Evolutionary conservation across 2,888 invertebrate genomes (phyloP), one percentile per base, ranked within the genome.

Genomic region (Morpho helenor): DNA sequence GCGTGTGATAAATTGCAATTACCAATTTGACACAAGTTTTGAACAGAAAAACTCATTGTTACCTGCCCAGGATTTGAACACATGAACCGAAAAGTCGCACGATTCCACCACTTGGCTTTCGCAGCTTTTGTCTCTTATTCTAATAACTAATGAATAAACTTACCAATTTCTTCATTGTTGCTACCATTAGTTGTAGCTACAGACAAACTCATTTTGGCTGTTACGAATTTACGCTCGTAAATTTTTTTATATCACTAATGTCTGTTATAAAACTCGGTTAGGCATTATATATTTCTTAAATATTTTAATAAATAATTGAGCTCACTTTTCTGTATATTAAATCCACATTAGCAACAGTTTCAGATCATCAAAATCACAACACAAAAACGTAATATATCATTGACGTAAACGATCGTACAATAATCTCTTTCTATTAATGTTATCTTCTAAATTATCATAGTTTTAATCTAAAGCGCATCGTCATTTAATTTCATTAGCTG

Each of bases 141-240:
- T 31, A 31, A 31, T 48, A 48, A 16, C 6, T 31, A 9, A 16
- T 9, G 2, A 9, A 50, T 48, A 57, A 64, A 84, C 87, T 87
- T 79, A 88, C 87, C 87, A 60, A 82, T 75, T 74, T 87, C 87
- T 63, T 84, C 86, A 67, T 75, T 83, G 68, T 75, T 77, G 63
- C 60, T 61, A 52, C 61, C 44, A n/a, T 31, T 65, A 55, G 54
- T 60, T 6, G 66, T 68, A 46, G 80, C 69, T 51, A 80, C 69
- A 53, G 81, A 77, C 57, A 84, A 66, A 74, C 81, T 85, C 85
- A 87, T 87, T 72, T 77, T 81, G 58, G 64, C 62, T 61, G 67
- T 60, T 8, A 53, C 39, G n/a, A 39, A 10, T 45, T 40, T 43
- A 7, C 31, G 42, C 51, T 23, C 31, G 23, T n/a, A 44, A 51